Percentiles rank a stretch among this genome's conserved stretches.
These are phyloP conservation scores for Eulithis testata DNA, from an alignment of 2,888 invertebrate species.

Conservation along the genomic window DNA sequence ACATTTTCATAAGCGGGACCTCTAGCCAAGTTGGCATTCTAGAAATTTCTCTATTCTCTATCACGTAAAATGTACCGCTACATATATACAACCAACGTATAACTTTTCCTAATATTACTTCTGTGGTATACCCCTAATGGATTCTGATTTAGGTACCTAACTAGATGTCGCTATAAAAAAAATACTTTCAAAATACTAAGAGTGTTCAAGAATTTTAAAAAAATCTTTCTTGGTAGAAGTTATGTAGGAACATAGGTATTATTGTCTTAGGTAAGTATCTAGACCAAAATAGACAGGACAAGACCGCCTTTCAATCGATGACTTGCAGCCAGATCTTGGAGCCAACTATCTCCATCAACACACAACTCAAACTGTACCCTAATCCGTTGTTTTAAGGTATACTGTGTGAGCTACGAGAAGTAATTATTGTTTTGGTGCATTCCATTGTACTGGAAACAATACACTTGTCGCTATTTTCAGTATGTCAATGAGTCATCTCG, in stretches of 20 bases:
- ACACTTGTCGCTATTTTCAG: conserved; percentile 57
- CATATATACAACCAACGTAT: no score
- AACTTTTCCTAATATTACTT: no score
- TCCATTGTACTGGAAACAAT: conserved; percentile 55
- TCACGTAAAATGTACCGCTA: no score
- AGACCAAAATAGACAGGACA: conserved; percentile 9
- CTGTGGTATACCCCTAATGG: no score
- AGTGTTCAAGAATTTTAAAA: not conserved
- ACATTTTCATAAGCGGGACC: no score
- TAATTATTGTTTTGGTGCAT: conserved; percentile 39
- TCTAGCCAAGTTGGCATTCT: no score
- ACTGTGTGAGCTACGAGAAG: conserved; percentile 5
- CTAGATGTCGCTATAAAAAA: no score
- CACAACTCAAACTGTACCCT: conserved; percentile 11
- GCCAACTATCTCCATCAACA: conserved; percentile 19
- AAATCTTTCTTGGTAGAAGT: not conserved
- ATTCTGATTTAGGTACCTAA: no score
- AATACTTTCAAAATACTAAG: no score
- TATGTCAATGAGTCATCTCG: conserved; percentile 59
- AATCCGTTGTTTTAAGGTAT: not conserved
- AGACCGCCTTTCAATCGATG: conserved; percentile 20
- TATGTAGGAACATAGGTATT: not conserved
- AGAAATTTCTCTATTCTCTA: no score
- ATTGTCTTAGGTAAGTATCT: not conserved
- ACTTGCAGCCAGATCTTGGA: conserved; percentile 11